Evolutionary conservation across 2,888 invertebrate genomes (phyloP).

Genomic region (Hofmannophila pseudospretella): DNA sequence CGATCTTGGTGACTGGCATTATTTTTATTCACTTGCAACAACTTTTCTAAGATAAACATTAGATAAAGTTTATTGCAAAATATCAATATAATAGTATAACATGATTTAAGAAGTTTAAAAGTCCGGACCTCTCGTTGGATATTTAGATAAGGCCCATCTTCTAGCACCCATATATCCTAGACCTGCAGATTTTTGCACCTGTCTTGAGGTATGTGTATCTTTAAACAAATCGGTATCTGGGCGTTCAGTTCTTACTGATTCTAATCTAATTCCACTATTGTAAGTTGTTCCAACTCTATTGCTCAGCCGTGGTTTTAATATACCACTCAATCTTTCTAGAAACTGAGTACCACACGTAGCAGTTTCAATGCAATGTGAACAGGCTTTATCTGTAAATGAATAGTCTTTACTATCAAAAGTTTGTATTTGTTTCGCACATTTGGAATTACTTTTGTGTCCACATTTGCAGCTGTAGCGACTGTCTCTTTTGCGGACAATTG

Average conservation of each 20-base stretch:
- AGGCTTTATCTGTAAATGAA: conserved; percentile 39
- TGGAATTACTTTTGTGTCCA: conserved; percentile 17
- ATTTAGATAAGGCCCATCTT: conserved; percentile 49
- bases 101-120: conserved; percentile 35
- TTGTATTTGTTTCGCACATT: conserved; percentile 35
- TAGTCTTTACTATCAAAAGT: conserved; percentile 19
- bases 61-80: no score
- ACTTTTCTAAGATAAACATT: no score
- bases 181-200: background rate
- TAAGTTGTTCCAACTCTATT: conserved; percentile 10
- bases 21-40: no score
- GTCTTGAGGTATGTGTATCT: no score
- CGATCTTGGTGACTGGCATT: no score
- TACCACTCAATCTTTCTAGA: conserved; percentile 11
- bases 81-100: background rate
- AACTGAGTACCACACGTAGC: conserved; percentile 35
- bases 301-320: conserved; percentile 2
- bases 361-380: conserved; percentile 27
- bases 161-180: conserved; percentile 24
- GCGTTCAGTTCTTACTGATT: no score
- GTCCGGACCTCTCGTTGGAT: conserved; percentile 49
- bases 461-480: conserved; percentile 30
- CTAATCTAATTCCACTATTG: conserved; percentile 5
- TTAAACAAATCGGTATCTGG: no score
- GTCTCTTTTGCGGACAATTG: conserved; percentile 37